Base-by-base conservation (phyloP, 2,888 invertebrate genomes). In the Augochlorella aurata region DNA sequence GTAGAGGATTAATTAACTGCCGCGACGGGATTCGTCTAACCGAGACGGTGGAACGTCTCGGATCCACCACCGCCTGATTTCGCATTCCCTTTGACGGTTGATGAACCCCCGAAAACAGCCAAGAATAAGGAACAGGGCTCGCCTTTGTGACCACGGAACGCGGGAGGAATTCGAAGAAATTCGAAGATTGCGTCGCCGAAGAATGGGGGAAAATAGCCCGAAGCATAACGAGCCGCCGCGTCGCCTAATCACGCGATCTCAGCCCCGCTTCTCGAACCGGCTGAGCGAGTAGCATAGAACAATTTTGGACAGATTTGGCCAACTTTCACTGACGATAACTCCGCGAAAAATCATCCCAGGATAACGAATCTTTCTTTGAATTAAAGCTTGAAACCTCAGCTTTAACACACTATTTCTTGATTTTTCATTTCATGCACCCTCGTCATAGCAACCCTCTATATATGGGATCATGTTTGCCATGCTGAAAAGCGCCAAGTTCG, bases 81-180 rank as follows among this genome's bases (percentile, higher is more conserved):
- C 29, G 45, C 21, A 63, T 65, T 74, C 63, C 45, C 61, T 72
- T 66, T 72, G 21, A 72, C 45, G 38, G 29, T 49, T 58, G 52
- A 47, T n/a, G 58, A 54, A 29, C 29, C 16, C 21, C 29, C 14
- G 45, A 54, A 49, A 47, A 63, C 61, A 45, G 52, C 44, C 16
- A 44, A 45, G n/a, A 49, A 10, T 38, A 29, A 44, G 24, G 54
- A 52, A 50, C 29, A 47, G 67, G 38, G 21, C 67, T 50, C 21
- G 49, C n/a, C 54, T 77, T 77, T 77, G 71, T 71, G 71, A 71
- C 71, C 45, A 58, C 8, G 21, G 16, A n/a, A 54, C 38, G 76
- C 50, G 50, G 63, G 38, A 24, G 14, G 58, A 67, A 49, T 50
- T 49, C 63, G 63, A 38, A 38, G 38, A 5, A 38, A 38, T n/a